Conservation (phyloP, 2,113 vertebrate genomes). For the Paradoxurus hermaphroditus region DNA sequence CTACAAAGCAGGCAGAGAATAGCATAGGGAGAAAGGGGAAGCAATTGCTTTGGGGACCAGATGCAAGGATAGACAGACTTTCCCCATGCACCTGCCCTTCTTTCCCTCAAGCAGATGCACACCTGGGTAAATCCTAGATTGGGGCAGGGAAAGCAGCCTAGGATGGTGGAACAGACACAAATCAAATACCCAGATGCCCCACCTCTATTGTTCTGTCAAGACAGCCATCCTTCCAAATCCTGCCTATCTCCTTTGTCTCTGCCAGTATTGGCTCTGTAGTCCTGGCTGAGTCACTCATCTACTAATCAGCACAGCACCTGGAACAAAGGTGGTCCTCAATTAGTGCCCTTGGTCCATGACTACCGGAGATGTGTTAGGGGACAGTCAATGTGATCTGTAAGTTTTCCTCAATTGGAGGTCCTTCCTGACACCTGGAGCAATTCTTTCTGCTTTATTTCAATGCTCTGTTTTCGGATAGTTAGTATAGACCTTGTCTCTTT, state of each 20-base stretch:
- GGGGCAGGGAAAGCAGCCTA: no score
- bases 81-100: conserved; percentile 44
- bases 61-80: conserved; percentile 64
- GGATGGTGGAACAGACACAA: no score
- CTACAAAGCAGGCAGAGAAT: conserved; percentile 56
- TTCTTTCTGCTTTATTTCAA: not conserved
- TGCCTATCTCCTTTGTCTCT: no score
- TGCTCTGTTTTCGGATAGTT: not conserved
- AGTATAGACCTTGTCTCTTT: no score
- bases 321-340: not conserved
- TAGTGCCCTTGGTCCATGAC: not conserved
- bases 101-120: no score
- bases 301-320: not conserved
- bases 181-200: no score
- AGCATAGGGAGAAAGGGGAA: conserved; percentile 25
- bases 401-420: not conserved
- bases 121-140: no score
- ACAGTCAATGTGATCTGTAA: not conserved
- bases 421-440: not conserved
- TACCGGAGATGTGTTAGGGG: not conserved
- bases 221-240: no score
- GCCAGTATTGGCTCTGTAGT: not conserved
- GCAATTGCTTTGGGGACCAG: conserved; percentile 58
- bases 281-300: not conserved
- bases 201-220: no score